Percentiles rank a stretch among this genome's conserved stretches.
These are phyloP conservation scores for Hippocampus zosterae DNA, from an alignment of 2,113 vertebrate genomes.

Conservation along the genomic window DNA sequence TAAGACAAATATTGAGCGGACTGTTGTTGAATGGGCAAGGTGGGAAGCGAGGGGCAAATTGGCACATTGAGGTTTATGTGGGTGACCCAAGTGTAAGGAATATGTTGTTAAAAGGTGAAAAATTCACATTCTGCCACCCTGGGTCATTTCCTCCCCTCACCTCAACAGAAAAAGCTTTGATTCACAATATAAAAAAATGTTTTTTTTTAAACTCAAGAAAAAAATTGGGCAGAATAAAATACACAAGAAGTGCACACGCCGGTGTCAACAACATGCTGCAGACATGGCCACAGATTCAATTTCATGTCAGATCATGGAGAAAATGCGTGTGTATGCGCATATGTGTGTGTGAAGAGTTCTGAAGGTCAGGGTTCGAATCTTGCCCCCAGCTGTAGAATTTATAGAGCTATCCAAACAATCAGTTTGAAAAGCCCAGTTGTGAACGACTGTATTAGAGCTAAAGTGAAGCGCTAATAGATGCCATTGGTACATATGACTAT, in stretches of 20 bases:
- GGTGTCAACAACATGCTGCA: neutral
- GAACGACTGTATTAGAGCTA: too few species aligned
- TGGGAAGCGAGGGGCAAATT: constrained; percentile 4
- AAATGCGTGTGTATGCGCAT: too few species aligned
- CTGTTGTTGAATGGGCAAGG: constrained; percentile 3
- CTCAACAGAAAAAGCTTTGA: constrained; percentile 67
- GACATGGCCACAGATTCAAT: neutral
- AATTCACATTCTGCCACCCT: constrained; percentile 38
- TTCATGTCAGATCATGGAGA: too few species aligned
- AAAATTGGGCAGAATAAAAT: neutral
- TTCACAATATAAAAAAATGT: constrained; percentile 38
- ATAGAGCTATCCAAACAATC: too few species aligned
- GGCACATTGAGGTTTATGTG: neutral
- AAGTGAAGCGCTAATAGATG: too few species aligned
- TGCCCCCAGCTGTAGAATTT: too few species aligned
- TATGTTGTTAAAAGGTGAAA: constrained; percentile 52
- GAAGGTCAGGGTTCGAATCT: too few species aligned
- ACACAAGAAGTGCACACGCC: neutral
- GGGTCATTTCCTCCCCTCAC: constrained; percentile 35
- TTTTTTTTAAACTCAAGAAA: neutral
- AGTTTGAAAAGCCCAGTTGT: too few species aligned
- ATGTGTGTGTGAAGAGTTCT: too few species aligned
- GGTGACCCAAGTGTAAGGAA: constrained; percentile 38
- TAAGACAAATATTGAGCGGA: constrained; percentile 54
- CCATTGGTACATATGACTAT: too few species aligned